A percentile compares a stretch with the other conserved stretches of the same genome.
Conservation (phyloP, 2,113 vertebrate genomes). For the Leucopternis melanops region DNA sequence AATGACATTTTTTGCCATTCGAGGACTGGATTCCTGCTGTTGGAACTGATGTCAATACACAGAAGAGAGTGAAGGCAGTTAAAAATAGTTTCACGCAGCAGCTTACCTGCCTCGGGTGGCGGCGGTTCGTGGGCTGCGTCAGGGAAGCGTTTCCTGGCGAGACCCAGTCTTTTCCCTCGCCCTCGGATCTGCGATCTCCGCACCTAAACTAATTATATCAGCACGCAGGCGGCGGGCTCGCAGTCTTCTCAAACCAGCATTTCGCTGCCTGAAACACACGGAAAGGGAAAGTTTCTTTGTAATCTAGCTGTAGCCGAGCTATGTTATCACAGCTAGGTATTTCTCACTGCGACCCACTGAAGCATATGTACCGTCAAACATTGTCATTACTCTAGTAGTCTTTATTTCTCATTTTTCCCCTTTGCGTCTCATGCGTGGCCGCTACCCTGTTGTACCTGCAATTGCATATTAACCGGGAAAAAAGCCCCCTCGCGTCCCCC, state of each 20-base stretch:
- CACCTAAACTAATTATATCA: neutral
- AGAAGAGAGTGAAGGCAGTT: no score
- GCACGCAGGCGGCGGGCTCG: neutral
- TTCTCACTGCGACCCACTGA: neutral
- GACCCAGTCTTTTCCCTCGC: neutral
- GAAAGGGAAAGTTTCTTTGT: slow-evolving; percentile 22
- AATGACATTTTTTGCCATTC: no score
- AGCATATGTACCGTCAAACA: neutral
- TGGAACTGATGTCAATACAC: no score
- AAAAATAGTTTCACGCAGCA: slow-evolving; percentile 8
- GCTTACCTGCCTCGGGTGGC: slow-evolving; percentile 28
- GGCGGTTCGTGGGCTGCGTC: neutral
- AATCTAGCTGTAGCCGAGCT: neutral
- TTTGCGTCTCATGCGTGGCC: neutral
- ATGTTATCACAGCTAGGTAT: neutral
- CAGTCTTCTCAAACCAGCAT: neutral
- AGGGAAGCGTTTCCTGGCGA: neutral
- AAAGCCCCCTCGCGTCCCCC: neutral
- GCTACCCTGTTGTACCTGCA: neutral
- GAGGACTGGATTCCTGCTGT: no score
- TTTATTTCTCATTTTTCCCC: neutral
- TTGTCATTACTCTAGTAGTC: neutral
- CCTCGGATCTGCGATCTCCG: neutral
- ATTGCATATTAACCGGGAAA: slow-evolving; percentile 10
- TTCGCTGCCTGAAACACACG: neutral